Base-by-base conservation (phyloP, 2,113 vertebrate genomes). In the Burhinus bistriatus region DNA sequence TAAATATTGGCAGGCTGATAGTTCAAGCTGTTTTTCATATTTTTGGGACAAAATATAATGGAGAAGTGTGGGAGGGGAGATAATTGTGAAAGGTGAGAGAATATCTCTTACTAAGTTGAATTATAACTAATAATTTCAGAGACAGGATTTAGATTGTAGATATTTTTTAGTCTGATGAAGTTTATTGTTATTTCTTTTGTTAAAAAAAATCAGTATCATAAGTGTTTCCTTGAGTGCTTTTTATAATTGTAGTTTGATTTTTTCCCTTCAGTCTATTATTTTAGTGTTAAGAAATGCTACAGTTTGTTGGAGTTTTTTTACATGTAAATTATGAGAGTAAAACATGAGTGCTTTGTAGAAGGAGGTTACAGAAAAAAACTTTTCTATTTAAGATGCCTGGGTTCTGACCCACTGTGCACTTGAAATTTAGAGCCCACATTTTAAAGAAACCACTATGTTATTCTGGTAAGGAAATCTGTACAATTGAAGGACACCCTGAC, bases 231-330 rank as follows among this genome's bases (percentile, higher is more conserved):
- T 70, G n/a, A 4, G 2, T 91, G 17, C 16, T 83, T 89, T 49
- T 83, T 80, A 3, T 80, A 64, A 27, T 47, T 59, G 21, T 34
- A 51, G 4, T 8, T 72, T 36, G 42, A 1, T 2, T 69, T 88
- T 87, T 82, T 85, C 51, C 16, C 36, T 76, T 32, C 44, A 27
- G 2, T 82, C 8, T 68, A 38, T 55, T 87, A 75, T 62, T 91
- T 66, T 83, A 64, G 11, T 85, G 15, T 72, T 96, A 59, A 83
- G 38, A 88, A 83, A 36, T 85, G 47, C 36, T 87, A 45, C 7
- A 27, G 4, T 87, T 84, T 27, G 8, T 18, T 64, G 12, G 11
- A 0, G 0, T 17, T 51, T 79, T 72, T 89, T 36, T 38, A 55
- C 11, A 10, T 45, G 11, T 20, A 85, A 55, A 42, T 82, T 70